A percentile compares a stretch with the other conserved stretches of the same genome.
phyloP scores from a whole-genome alignment of 2,888 invertebrate genomes.

The Ormyrus thymus region DNA sequence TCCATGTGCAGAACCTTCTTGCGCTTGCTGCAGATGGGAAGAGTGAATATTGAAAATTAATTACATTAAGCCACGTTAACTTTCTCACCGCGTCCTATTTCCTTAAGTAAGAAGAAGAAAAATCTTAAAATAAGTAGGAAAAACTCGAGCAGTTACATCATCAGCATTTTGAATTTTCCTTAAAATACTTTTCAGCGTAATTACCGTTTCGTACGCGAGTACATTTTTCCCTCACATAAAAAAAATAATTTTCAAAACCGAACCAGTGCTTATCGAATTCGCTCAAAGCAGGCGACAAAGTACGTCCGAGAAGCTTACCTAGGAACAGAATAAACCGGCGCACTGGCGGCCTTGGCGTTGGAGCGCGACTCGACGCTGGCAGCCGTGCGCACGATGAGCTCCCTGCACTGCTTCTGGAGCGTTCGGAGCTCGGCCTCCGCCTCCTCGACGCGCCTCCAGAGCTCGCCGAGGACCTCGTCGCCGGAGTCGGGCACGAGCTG shows the following conservation, averaged over 20 bases:
- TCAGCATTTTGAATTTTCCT: not conserved
- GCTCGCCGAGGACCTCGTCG: constrained; percentile 80
- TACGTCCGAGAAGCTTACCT: constrained; percentile 61
- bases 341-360: constrained; percentile 55
- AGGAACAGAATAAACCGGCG: constrained; percentile 57
- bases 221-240: too few relatives aligned
- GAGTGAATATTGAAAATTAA: too few relatives aligned
- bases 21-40: constrained; percentile 62
- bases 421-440: constrained; percentile 83
- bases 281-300: not conserved
- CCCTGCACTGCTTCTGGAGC: constrained; percentile 83
- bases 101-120: too few relatives aligned
- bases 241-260: too few relatives aligned
- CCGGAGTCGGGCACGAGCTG: constrained; percentile 79
- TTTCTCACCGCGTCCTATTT: too few relatives aligned
- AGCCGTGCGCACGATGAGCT: constrained; percentile 78
- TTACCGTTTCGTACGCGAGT: not conserved
- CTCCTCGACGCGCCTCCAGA: constrained; percentile 83
- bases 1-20: constrained; percentile 60
- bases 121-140: constrained; percentile 10
- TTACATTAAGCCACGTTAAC: too few relatives aligned
- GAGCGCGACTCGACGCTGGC: constrained; percentile 74
- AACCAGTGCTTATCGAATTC: too few relatives aligned
- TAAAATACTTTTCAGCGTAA: not conserved
- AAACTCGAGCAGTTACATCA: not conserved